Base-by-base conservation (phyloP, 1,140 invertebrate species). In the Ostrea denselamellosa region DNA sequence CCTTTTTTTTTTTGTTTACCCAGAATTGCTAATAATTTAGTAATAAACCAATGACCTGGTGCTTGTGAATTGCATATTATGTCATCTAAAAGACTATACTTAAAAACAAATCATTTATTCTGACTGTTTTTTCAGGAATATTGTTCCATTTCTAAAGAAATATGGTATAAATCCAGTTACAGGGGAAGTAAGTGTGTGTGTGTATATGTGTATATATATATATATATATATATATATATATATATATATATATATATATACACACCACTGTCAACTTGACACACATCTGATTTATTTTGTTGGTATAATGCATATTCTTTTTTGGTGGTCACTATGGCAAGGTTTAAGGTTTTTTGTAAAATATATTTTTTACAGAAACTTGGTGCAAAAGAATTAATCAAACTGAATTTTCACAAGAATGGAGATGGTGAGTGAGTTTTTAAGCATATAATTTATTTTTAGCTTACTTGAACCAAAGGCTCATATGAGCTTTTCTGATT, bases 81-180 rank as follows among this genome's bases (percentile, higher is more conserved):
- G 34, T n/a, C n/a, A n/a, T n/a, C n/a, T n/a, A n/a, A n/a, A n/a
- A n/a, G n/a, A n/a, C n/a, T n/a, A n/a, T n/a, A n/a, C n/a, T n/a
- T n/a, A n/a, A n/a, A n/a, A n/a, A n/a, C n/a, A n/a, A n/a, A 44
- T 44, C 34, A 44, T 44, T 44, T 44, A 44, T 44, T 44, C 34
- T 44, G 34, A 44, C 84, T 86, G 77, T 84, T 83, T 87, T 94
- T 94, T 85, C 89, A 96, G 95, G 90, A 95, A 97, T 58, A 97
- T 99, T 86, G 95, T 99, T 51, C 97, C 97, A 17, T 99, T 98
- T 93, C 90, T 99, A 0, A 98, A 98, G 93, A 98, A 98, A 92
- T 99, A 97, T 94, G 99, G 98, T 94, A 96, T 98, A 3, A 99
- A 99, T 96, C 99, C 99, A 62, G 97, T 98, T 0, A 98, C 97